Conservation (phyloP, 1,140 invertebrate genomes). For the Apis florea region DNA sequence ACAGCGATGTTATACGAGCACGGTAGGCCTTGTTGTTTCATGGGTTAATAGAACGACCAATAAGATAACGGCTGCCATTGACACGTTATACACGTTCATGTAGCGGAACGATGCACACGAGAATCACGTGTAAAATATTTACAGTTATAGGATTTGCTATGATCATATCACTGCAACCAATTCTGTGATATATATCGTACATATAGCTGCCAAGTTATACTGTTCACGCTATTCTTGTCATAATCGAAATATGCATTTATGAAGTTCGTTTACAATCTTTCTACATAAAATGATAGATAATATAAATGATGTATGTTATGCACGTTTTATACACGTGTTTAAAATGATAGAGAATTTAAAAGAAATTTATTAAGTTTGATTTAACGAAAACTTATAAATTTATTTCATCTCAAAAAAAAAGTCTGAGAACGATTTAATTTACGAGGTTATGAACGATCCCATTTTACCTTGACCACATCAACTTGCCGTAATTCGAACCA, state of each 20-base stretch:
- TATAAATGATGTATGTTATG: not conserved
- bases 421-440: not conserved
- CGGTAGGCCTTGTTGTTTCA: conserved; percentile 11
- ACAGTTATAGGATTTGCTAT: not conserved
- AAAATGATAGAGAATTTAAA: too few relatives aligned
- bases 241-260: too few relatives aligned
- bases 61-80: conserved; percentile 21
- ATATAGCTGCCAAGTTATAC: not conserved
- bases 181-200: not conserved
- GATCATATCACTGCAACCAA: not conserved
- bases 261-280: too few relatives aligned
- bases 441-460: not conserved
- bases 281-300: too few relatives aligned
- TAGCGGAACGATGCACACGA: conserved; percentile 10
- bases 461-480: not conserved
- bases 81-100: conserved; percentile 11
- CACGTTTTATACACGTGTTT: too few relatives aligned
- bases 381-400: not conserved
- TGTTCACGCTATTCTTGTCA: too few relatives aligned
- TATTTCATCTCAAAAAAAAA: not conserved
- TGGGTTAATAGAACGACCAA: conserved; percentile 1
- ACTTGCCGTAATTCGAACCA: not conserved
- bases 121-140: conserved; percentile 16
- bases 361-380: not conserved
- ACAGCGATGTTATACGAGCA: conserved; percentile 2